phyloP scores from a whole-genome alignment of 37 sponge, comb jelly and placozoan species.

The Spongia lamella region DNA sequence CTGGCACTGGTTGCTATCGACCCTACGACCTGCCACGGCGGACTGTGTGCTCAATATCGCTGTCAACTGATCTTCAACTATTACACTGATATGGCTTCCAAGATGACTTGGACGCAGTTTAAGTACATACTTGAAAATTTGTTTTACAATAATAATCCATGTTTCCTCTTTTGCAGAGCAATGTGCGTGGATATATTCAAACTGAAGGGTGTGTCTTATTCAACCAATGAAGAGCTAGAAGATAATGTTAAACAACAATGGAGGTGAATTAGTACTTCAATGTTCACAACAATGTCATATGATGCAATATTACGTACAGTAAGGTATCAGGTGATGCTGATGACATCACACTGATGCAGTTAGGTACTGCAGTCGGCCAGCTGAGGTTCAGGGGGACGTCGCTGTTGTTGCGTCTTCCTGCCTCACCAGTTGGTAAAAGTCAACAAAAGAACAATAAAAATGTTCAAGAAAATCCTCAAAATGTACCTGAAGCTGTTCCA shows the following conservation, averaged over 20 bases:
- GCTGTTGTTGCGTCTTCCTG: conserved; percentile 75
- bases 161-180: conserved; percentile 5
- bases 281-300: background rate
- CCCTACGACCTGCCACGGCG: conserved; percentile 84
- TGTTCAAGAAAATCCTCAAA: too few relatives aligned
- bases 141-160: background rate
- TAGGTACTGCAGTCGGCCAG: conserved; percentile 80
- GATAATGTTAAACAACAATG: conserved; percentile 27
- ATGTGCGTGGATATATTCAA: conserved; percentile 42
- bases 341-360: conserved; percentile 58
- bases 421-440: conserved; percentile 45
- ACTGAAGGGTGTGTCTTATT: conserved; percentile 10
- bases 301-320: background rate
- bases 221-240: conserved; percentile 20
- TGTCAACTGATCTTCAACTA: conserved; percentile 85
- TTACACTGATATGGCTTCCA: conserved; percentile 52
- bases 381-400: conserved; percentile 95
- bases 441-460: too few relatives aligned
- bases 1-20: conserved; percentile 88
- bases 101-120: conserved; percentile 61
- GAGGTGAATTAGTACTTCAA: conserved; percentile 34
- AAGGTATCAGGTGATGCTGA: conserved; percentile 30
- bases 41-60: conserved; percentile 76
- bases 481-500: too few relatives aligned
- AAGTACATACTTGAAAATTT: conserved; percentile 32